Conservation (phyloP, 2,113 vertebrate species). For the Microtus montanus region DNA sequence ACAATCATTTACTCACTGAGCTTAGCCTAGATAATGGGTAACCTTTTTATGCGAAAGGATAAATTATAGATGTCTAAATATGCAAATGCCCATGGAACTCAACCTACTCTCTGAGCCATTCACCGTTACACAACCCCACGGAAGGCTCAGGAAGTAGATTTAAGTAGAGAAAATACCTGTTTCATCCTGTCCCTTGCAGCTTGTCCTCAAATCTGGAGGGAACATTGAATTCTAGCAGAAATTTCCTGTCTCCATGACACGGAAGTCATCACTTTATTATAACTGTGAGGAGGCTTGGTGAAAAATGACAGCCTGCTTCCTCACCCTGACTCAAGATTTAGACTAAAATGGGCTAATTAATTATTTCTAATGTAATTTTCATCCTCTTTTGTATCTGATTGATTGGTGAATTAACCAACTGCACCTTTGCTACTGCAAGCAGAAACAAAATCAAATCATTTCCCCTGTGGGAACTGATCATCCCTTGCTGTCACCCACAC, state of each 20-base stretch:
- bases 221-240: slow-evolving; percentile 9
- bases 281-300: slow-evolving; percentile 38
- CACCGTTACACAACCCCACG: not conserved
- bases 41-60: not conserved
- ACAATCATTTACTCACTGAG: not conserved
- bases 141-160: not conserved
- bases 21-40: not conserved
- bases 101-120: not conserved
- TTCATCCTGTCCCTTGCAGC: not conserved
- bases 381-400: slow-evolving; percentile 56
- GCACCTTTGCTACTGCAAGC: slow-evolving; percentile 47
- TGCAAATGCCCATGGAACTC: not conserved
- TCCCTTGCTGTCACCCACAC: not conserved
- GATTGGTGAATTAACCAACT: slow-evolving; percentile 48
- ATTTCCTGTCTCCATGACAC: slow-evolving; percentile 8
- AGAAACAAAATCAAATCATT: slow-evolving; percentile 32
- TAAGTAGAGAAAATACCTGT: not conserved
- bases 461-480: not conserved
- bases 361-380: slow-evolving; percentile 66
- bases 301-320: slow-evolving; percentile 40
- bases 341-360: slow-evolving; percentile 49
- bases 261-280: not conserved
- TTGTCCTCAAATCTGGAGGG: not conserved
- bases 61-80: slow-evolving; percentile 10
- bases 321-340: slow-evolving; percentile 58